A percentile compares a stretch with the other conserved stretches of the same genome.
phyloP scores from a whole-genome alignment of 2,888 invertebrate species.

The Volucella inanis region DNA sequence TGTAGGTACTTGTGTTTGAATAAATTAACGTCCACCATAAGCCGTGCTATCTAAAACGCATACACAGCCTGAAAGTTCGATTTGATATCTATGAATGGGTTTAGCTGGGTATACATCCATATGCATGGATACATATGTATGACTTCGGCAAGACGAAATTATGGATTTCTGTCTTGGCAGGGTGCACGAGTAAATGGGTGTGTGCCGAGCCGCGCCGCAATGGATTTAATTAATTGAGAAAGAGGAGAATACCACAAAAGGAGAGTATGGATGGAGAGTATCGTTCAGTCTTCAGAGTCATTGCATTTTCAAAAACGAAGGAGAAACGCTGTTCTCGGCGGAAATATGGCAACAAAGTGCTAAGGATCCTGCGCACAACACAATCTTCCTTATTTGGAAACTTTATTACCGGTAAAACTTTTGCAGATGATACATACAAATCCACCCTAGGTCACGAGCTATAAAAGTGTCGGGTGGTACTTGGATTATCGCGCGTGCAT shows the following conservation, averaged over 20 bases:
- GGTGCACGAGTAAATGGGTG: conserved; percentile 41
- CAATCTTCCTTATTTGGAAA: conserved; percentile 68
- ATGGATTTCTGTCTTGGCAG: conserved; percentile 41
- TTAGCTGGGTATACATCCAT: background rate
- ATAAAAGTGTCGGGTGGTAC: conserved; percentile 66
- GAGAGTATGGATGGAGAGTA: conserved; percentile 1
- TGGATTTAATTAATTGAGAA: background rate
- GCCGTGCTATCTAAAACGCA: conserved; percentile 3
- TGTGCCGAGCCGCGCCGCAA: conserved; percentile 30
- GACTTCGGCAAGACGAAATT: conserved; percentile 29
- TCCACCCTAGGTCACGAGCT: conserved; percentile 73
- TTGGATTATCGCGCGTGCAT: background rate
- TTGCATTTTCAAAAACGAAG: conserved; percentile 30
- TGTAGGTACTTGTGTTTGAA: conserved; percentile 42
- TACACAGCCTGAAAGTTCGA: background rate
- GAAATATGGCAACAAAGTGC: conserved; percentile 70
- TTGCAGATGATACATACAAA: conserved; percentile 51
- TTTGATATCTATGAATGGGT: background rate
- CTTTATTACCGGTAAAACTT: conserved; percentile 62
- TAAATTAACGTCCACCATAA: conserved; percentile 58
- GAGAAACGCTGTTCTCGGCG: background rate
- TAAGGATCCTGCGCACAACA: conserved; percentile 55
- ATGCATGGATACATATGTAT: conserved; percentile 1
- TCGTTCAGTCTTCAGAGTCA: conserved; percentile 21
- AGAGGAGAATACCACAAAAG: background rate